Evolutionary conservation across 2,888 invertebrate genomes (phyloP).

Genomic region (Watsonalla binaria): DNA sequence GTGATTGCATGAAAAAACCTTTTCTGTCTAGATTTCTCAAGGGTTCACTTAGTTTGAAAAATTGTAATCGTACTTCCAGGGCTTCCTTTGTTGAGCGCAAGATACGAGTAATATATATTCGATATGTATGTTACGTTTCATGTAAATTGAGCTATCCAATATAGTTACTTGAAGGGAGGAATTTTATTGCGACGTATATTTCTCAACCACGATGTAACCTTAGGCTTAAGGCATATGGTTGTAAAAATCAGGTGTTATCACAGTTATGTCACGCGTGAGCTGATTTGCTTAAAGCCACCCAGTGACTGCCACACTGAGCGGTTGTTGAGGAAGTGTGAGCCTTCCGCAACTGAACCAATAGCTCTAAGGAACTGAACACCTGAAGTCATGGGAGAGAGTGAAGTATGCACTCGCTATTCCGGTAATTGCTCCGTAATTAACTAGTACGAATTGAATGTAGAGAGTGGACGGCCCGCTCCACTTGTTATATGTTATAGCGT

Average conservation of each 20-base stretch:
- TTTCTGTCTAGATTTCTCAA: neutral
- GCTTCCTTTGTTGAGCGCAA: no score
- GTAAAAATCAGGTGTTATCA: constrained; percentile 1
- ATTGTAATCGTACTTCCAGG: neutral
- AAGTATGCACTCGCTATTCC: constrained; percentile 47
- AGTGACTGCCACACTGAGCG: constrained; percentile 19
- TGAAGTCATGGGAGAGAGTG: constrained; percentile 54
- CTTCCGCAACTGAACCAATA: constrained; percentile 21
- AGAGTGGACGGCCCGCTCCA: constrained; percentile 74
- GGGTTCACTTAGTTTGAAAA: no score
- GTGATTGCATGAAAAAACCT: neutral
- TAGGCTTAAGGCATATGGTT: neutral
- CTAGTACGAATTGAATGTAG: constrained; percentile 67
- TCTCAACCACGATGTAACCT: neutral
- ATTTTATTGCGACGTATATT: neutral
- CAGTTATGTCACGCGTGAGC: constrained; percentile 18
- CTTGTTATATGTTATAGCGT: constrained; percentile 72
- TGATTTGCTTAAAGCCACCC: constrained; percentile 22
- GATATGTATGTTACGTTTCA: no score
- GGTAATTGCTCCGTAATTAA: constrained; percentile 69
- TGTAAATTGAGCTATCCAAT: no score
- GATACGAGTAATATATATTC: no score
- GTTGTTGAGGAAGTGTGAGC: constrained; percentile 24
- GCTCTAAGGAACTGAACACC: constrained; percentile 22
- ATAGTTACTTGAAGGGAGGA: no score